Evolutionary conservation across 2,888 invertebrate species (phyloP).

Genomic region (Nomada ruficornis): DNA sequence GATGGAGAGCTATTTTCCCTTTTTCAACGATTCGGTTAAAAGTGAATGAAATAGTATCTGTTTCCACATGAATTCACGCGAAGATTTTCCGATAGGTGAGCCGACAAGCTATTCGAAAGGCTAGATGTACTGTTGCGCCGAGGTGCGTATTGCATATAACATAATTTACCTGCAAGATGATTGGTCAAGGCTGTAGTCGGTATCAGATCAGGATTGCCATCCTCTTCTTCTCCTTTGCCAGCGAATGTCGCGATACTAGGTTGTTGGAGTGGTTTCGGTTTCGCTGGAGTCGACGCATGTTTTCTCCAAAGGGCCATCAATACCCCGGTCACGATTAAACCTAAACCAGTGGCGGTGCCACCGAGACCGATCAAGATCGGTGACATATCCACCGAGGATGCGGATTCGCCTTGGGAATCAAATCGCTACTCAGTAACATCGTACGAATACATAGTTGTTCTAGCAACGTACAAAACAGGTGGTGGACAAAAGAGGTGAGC

Average conservation of each 20-base stretch:
- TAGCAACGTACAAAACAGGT: too few species aligned
- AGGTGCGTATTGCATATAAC: not conserved
- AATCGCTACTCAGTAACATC: conserved; percentile 45
- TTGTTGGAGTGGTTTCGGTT: conserved; percentile 77
- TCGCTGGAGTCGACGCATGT: conserved; percentile 79
- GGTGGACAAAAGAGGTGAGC: too few species aligned
- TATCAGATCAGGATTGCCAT: conserved; percentile 83
- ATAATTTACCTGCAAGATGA: conserved; percentile 76
- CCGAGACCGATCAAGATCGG: conserved; percentile 83
- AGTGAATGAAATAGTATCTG: not conserved
- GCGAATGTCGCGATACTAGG: conserved; percentile 78
- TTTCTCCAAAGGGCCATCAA: conserved; percentile 83
- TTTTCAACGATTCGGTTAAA: conserved; percentile 2
- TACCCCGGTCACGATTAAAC: conserved; percentile 82
- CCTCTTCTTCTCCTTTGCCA: conserved; percentile 80
- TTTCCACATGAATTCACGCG: not conserved
- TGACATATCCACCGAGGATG: conserved; percentile 82
- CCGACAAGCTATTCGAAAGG: not conserved
- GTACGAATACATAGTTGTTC: conserved; percentile 41
- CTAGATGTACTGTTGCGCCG: not conserved
- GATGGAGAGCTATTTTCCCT: conserved; percentile 45
- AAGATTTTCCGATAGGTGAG: not conserved
- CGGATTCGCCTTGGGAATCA: conserved; percentile 77
- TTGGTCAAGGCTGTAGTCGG: conserved; percentile 82
- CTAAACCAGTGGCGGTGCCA: conserved; percentile 82